Conservation (phyloP, 2,113 vertebrate genomes). For the Plotosus lineatus region DNA sequence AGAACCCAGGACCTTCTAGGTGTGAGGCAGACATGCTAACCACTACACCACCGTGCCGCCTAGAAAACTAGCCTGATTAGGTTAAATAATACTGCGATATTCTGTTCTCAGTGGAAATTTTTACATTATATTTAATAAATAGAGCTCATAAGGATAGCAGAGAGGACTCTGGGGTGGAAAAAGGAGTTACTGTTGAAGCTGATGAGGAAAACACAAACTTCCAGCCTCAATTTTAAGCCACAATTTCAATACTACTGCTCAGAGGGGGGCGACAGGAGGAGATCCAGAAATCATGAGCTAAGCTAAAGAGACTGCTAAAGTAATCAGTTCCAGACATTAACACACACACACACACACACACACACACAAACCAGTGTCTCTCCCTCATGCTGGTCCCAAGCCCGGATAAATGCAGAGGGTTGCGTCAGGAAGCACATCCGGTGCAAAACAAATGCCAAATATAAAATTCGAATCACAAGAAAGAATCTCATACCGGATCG, state of each 20-base stretch:
- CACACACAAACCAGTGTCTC: too few species aligned
- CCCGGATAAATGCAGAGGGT: too few species aligned
- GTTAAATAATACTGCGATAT: not conserved
- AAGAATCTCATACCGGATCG: too few species aligned
- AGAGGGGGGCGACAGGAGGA: not conserved
- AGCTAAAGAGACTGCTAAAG: constrained; percentile 14
- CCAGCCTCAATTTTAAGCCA: not conserved
- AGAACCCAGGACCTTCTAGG: too few species aligned
- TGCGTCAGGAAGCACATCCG: too few species aligned
- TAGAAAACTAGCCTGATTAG: too few species aligned
- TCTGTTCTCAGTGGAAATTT: not conserved
- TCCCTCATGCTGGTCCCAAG: too few species aligned
- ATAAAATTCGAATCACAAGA: too few species aligned
- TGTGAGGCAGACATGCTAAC: too few species aligned
- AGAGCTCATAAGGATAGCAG: not conserved
- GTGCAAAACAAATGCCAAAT: too few species aligned
- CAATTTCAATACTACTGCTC: not conserved
- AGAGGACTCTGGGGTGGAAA: not conserved
- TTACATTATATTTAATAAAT: not conserved
- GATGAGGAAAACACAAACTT: constrained; percentile 12
- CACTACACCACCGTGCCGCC: too few species aligned
- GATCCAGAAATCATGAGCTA: not conserved
- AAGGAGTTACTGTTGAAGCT: not conserved
- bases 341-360: not conserved
- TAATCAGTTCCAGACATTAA: not conserved